Conservation (phyloP, 1,140 invertebrate genomes). For the Neomicropteryx cornuta region DNA sequence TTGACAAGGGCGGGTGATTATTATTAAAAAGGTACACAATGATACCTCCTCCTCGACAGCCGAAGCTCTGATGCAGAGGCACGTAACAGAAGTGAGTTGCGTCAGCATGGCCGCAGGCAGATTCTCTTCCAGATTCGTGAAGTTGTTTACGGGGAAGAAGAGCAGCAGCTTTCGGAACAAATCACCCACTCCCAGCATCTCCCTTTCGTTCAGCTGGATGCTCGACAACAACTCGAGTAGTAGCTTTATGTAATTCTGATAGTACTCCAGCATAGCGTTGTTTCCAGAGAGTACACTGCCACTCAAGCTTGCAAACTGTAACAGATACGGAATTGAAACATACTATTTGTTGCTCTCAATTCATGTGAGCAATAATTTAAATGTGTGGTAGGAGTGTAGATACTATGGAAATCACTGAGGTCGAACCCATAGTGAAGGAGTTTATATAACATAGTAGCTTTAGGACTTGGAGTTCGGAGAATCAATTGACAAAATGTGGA, state of each 20-base stretch:
- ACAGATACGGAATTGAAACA: not conserved
- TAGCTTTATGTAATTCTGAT: slow-evolving; percentile 56
- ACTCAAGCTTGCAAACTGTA: slow-evolving; percentile 43
- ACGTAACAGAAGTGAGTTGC: slow-evolving; percentile 61
- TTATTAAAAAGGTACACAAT: slow-evolving; percentile 15
- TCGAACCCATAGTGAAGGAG: no score
- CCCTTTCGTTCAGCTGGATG: slow-evolving; percentile 49
- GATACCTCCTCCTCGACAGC: slow-evolving; percentile 66
- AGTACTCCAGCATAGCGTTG: slow-evolving; percentile 53
- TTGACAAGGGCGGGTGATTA: slow-evolving; percentile 7
- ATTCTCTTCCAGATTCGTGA: slow-evolving; percentile 35
- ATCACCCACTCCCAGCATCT: slow-evolving; percentile 54
- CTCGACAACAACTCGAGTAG: slow-evolving; percentile 56
- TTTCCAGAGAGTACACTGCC: slow-evolving; percentile 50
- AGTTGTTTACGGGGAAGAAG: slow-evolving; percentile 57
- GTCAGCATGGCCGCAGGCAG: slow-evolving; percentile 42
- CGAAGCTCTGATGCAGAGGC: slow-evolving; percentile 60
- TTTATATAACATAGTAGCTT: no score
- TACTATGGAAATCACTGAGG: no score
- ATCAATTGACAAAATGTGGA: no score
- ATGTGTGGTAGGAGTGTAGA: no score
- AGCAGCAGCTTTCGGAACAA: slow-evolving; percentile 52
- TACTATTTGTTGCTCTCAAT: not conserved
- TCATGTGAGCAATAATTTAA: no score
- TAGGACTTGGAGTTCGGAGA: no score